Evolutionary conservation across 2,797 vertebrate genomes (phyloP).

Genomic region (Anguilla obscura): DNA sequence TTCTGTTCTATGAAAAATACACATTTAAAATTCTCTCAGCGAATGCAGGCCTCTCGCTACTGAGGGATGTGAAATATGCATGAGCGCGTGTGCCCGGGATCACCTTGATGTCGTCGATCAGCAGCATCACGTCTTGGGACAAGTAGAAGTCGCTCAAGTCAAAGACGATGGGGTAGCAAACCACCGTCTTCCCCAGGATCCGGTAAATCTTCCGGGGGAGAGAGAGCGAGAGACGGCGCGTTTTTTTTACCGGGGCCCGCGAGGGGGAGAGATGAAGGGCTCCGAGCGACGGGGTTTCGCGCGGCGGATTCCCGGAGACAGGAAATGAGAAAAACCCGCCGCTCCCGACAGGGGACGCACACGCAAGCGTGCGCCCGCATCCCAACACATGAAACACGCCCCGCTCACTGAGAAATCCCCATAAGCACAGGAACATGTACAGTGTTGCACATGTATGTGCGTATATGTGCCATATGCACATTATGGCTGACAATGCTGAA

Average conservation of each 20-base stretch:
- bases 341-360: conserved; percentile 43
- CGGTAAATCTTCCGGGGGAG: conserved; percentile 85
- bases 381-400: background rate
- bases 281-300: conserved; percentile 49
- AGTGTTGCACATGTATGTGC: background rate
- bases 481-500: background rate
- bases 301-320: conserved; percentile 47
- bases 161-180: conserved; percentile 97
- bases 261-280: conserved; percentile 57
- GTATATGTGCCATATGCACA: background rate
- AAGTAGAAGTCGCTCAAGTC: conserved; percentile 99
- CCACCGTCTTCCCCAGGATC: conserved; percentile 95
- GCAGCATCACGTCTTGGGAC: conserved; percentile 96
- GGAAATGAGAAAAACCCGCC: conserved; percentile 58
- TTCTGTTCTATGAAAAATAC: background rate
- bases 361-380: background rate
- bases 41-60: background rate
- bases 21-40: background rate
- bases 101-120: conserved; percentile 99
- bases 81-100: conserved; percentile 39
- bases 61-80: background rate
- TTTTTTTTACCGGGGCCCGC: conserved; percentile 43
- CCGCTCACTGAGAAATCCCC: background rate
- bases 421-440: background rate
- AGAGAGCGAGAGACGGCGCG: conserved; percentile 32